These are phyloP conservation scores for Villa cingulata DNA, from an alignment of 2,888 invertebrate genomes.

Conservation along the genomic window DNA sequence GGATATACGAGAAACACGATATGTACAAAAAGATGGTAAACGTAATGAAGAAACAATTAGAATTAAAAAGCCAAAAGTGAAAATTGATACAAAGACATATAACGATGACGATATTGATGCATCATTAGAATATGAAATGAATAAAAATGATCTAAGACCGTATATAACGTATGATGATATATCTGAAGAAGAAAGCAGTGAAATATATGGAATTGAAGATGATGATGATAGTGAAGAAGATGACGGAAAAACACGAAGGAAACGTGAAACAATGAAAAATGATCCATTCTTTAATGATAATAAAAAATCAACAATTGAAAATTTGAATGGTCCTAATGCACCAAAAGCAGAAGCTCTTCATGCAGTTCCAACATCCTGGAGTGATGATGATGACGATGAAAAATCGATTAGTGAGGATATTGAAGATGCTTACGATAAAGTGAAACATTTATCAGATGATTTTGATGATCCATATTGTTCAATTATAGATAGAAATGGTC, in stretches of 20 bases:
- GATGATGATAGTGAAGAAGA: constrained; percentile 10
- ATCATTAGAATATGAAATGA: background rate
- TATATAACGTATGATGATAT: background rate
- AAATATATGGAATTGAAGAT: background rate
- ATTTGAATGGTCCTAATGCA: constrained; percentile 17
- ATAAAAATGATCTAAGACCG: background rate
- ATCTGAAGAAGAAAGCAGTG: background rate
- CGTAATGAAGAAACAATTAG: too few relatives aligned
- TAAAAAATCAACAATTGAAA: constrained; percentile 27
- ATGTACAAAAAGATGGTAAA: too few relatives aligned
- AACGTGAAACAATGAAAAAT: background rate
- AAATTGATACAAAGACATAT: too few relatives aligned
- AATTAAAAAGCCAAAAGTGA: too few relatives aligned
- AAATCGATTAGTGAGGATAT: background rate
- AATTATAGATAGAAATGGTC: constrained; percentile 46
- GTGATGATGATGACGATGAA: background rate
- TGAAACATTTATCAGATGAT: constrained; percentile 46
- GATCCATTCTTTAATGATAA: constrained; percentile 27
- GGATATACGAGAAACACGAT: too few relatives aligned
- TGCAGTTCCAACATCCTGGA: background rate
- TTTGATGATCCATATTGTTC: constrained; percentile 50
- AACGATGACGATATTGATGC: background rate
- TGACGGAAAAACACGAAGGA: constrained; percentile 13
- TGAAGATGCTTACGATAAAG: constrained; percentile 40
- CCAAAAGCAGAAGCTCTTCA: too few relatives aligned